Evolutionary conservation across 2,113 vertebrate genomes (phyloP).

Genomic region (Misgurnus anguillicaudatus): DNA sequence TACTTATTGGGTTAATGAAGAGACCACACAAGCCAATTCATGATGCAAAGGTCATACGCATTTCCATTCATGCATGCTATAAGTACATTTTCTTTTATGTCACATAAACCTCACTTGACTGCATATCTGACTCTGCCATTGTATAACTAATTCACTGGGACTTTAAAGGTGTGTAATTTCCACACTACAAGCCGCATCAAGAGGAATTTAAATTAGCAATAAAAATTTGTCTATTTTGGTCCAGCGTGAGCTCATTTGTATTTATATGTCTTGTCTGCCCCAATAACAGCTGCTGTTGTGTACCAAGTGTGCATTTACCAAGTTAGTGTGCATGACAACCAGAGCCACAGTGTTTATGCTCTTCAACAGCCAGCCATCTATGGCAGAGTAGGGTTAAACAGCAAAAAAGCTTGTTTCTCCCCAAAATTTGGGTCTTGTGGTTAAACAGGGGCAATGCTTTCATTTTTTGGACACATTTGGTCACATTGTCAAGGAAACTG

Average conservation of each 20-base stretch:
- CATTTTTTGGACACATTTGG: slow-evolving; percentile 8
- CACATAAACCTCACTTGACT: slow-evolving; percentile 3
- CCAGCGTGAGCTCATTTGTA: no score
- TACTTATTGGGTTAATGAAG: slow-evolving; percentile 29
- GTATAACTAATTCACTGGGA: background rate
- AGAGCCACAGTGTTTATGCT: no score
- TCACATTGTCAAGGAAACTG: slow-evolving; percentile 51
- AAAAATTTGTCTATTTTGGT: background rate
- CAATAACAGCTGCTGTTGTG: no score
- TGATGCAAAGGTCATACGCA: slow-evolving; percentile 19
- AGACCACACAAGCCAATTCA: slow-evolving; percentile 18
- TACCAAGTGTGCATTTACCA: no score
- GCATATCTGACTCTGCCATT: background rate
- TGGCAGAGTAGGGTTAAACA: no score
- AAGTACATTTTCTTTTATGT: background rate
- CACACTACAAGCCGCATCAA: background rate
- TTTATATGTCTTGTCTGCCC: no score
- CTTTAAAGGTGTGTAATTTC: slow-evolving; percentile 7
- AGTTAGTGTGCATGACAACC: no score
- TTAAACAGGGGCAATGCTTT: background rate
- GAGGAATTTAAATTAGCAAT: no score
- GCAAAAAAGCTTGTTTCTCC: background rate
- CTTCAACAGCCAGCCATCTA: no score
- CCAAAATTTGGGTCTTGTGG: background rate
- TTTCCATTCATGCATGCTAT: slow-evolving; percentile 4